Conservation (phyloP, 2,888 invertebrate species). For the Nemurella pictetii region DNA sequence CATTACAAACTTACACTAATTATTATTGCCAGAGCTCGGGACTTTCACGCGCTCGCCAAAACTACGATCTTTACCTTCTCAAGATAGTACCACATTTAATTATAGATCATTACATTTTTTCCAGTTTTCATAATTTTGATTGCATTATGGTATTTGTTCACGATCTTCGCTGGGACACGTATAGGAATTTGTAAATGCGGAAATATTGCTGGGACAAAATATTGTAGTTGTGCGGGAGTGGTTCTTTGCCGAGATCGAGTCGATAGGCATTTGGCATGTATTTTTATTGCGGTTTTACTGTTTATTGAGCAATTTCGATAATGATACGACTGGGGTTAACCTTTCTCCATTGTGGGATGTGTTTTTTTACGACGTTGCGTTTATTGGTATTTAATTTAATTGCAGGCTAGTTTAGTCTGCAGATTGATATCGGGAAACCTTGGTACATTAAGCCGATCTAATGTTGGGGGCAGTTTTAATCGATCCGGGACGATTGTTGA, state of each 20-base stretch:
- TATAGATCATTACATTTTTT: constrained; percentile 4
- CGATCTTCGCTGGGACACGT: constrained; percentile 9
- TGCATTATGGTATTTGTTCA: constrained; percentile 18
- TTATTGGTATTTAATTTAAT: background rate
- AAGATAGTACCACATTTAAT: background rate
- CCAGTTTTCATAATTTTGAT: constrained; percentile 27
- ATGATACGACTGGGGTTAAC: background rate
- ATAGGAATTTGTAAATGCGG: background rate
- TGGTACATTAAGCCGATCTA: no score
- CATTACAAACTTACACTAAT: constrained; percentile 14
- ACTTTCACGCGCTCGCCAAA: constrained; percentile 22
- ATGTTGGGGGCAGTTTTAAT: no score
- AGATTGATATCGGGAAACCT: background rate
- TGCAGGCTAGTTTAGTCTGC: background rate
- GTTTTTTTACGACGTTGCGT: background rate
- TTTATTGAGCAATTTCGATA: background rate
- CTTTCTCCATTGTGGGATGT: background rate
- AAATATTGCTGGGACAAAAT: background rate
- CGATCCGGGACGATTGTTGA: no score
- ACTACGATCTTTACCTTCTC: constrained; percentile 6
- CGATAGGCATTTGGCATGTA: background rate
- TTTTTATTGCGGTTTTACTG: background rate
- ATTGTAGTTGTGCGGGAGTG: background rate
- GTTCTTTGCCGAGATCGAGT: background rate
- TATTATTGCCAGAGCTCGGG: background rate